Base-by-base conservation (phyloP, 2,113 vertebrate species). In the Calcarius ornatus region DNA sequence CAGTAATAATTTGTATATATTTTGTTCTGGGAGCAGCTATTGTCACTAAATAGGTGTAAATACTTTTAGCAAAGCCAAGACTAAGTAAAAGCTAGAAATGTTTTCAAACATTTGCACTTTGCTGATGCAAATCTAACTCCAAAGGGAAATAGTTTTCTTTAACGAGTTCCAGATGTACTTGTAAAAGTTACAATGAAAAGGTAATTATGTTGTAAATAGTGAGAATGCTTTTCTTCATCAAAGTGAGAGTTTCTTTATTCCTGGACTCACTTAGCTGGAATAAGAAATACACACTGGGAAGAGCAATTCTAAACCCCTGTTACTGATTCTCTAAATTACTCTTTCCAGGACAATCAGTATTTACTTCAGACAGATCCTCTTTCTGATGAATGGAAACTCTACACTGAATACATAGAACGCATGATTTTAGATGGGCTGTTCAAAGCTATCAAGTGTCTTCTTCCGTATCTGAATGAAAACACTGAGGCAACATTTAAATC, bases 381-480 rank as follows among this genome's bases (percentile, higher is more conserved):
- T 90, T 98, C 98, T 86, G 92, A 96, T 66, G 97, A 98, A 95
- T 99, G 98, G 98, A 95, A 95, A 93, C 95, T 92, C 35, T 98
- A 98, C 97, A 96, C 97, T 27, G 97, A 98, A 90, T 97, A 97
- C 54, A 96, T 96, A 91, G 98, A 99, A 97, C 91, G 88, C 79
- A 98, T 98, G 92, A 96, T 98, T 95, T 95, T 98, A 81, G 86
- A 98, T 27, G 98, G 98, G 54, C 97, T 98, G 95, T 97, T 96
- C 93, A 97, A 96, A 63, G 97, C 96, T 15, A 97, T 98, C 25
- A 97, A 98, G 90, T 98, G 98, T 96, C 99, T 98, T 65, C 97
- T 98, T 93, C 98, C 97, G 93, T 98, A 98, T 94, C 90, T 98
- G 56, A 92, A 97, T 78, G 98, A 99, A 97, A 98, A 98, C 92